These are phyloP conservation scores for Synchiropus splendidus DNA, from an alignment of 2,113 vertebrate genomes.

Conservation along the genomic window DNA sequence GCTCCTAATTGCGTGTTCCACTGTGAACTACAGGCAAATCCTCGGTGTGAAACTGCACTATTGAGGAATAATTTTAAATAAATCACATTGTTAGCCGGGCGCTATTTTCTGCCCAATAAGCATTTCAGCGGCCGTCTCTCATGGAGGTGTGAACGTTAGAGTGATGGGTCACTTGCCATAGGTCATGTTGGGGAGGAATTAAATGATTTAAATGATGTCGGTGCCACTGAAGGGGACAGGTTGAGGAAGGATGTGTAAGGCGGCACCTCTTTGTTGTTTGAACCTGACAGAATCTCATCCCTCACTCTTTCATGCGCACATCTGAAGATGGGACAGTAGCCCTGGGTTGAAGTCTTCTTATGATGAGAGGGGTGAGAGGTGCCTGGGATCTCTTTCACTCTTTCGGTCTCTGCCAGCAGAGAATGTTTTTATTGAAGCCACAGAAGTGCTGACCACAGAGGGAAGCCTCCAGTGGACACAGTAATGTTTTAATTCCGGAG, in stretches of 20 bases:
- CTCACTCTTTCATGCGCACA: conserved; percentile 34
- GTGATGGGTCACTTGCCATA: conserved; percentile 62
- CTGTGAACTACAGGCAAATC: conserved; percentile 54
- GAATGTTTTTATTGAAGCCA: conserved; percentile 60
- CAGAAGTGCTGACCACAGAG: conserved; percentile 63
- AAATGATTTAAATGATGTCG: conserved; percentile 66
- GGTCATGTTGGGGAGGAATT: conserved; percentile 63
- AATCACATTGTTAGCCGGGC: conserved; percentile 56
- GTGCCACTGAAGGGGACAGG: conserved; percentile 55
- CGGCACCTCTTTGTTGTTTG: conserved; percentile 64
- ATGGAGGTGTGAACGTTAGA: conserved; percentile 45
- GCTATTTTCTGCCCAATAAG: conserved; percentile 61
- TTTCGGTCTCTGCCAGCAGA: conserved; percentile 36
- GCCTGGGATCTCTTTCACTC: conserved; percentile 46
- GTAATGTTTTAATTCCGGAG: conserved; percentile 53
- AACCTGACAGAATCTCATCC: conserved; percentile 56
- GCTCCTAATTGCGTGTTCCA: conserved; percentile 60
- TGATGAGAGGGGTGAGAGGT: conserved; percentile 60
- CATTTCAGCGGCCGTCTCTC: conserved; percentile 45
- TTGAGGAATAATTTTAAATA: conserved; percentile 66
- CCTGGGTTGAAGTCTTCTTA: conserved; percentile 48
- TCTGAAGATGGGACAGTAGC: conserved; percentile 50
- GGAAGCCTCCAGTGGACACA: conserved; percentile 38
- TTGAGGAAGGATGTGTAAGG: conserved; percentile 56
- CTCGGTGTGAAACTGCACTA: conserved; percentile 52